Evolutionary conservation across 2,113 vertebrate species (phyloP), one percentile per base, ranked within the genome.

Genomic region (Chaetops frenatus): DNA sequence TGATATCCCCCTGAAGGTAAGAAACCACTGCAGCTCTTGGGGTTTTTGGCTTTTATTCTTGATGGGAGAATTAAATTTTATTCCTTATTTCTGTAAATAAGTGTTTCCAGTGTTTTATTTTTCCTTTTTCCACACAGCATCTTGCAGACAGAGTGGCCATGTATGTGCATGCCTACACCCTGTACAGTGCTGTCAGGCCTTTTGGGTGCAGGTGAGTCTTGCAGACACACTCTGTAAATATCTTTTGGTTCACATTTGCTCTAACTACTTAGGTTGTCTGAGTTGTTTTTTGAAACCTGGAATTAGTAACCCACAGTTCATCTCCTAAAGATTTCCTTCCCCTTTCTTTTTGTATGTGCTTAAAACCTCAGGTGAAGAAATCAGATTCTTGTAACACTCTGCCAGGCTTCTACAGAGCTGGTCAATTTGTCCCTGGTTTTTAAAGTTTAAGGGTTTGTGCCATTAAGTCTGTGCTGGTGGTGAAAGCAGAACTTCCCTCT

Each of bases 111-210:
- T 47, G 29, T 9, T 47, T 28, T 10, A 6, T 17, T 40, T 23
- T 53, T 25, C 61, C 25, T 83, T 81, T 69, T 27, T 40, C 33
- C 17, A 19, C 66, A 0, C n/a, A 99, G 99, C 99, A 99, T 94
- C 98, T 99, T 62, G 98, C 99, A 5, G 99, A 99, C 94, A 97
- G 99, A 98, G 99, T 99, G 96, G 99, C 99, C 72, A 99, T 99
- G 99, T 99, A 99, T 3, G 99, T 99, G 53, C 99, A 99, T 11
- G 99, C 99, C 11, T 99, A 99, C 96, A 99, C 99, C 0, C 98
- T 99, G 40, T 99, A 99, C 98, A 99, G 99, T 44, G 99, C 99
- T 20, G 99, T 99, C 54, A 98, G 99, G 88, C 99, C 99, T 35
- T 99, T 99, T 35, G 99, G 99, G n/a, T 99, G 99, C 99, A 99